Base-by-base conservation (phyloP, 2,888 invertebrate species). In the Dasypolia templi region DNA sequence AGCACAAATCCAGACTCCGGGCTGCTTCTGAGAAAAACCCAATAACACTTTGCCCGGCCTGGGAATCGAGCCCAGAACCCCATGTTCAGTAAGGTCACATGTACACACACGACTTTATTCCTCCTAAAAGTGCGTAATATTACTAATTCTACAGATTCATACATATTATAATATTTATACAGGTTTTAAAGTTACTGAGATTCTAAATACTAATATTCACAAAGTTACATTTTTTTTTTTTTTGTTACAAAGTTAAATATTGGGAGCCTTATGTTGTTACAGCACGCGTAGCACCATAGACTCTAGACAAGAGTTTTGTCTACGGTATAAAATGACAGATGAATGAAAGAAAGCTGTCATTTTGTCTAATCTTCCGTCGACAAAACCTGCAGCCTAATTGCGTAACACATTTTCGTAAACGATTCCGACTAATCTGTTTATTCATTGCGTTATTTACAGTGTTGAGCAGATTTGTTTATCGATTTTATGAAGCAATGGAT, bases 131-230 rank as follows among this genome's bases (percentile, higher is more conserved):
- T 44, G 55, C 29, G 14, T 39, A 29, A 77, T 12, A 42, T 53
- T 6, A 29, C 26, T 71, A 71, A 42, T 5, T 51, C 69, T 58
- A 81, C 44, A 55, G 11, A 44, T 67, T 83, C 35, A 55, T 46
- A 55, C 17, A 55, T 64, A 58, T 35, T 32, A 59, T 75, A 17
- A 69, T 72, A 75, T 82, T 65, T 75, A 72, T 82, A 75, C 67
- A 76, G 51, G 58, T 63, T 62, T 51, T 67, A 73, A n/a, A 59
- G 44, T 72, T 75, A 82, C 12, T 83, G 85, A 86, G 87, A 83
- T 86, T 88, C 86, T 84, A 82, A 61, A 14, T 17, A 65, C 69
- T 78, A 83, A 69, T 82, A 86, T 85, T 86, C 71, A 82, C 85
- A 85, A 78, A 53, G 81, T 72, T 76, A 75, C 4, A 65, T 53